phyloP scores from a whole-genome alignment of 2,797 vertebrate species.

The Lycodopsis pacificus region DNA sequence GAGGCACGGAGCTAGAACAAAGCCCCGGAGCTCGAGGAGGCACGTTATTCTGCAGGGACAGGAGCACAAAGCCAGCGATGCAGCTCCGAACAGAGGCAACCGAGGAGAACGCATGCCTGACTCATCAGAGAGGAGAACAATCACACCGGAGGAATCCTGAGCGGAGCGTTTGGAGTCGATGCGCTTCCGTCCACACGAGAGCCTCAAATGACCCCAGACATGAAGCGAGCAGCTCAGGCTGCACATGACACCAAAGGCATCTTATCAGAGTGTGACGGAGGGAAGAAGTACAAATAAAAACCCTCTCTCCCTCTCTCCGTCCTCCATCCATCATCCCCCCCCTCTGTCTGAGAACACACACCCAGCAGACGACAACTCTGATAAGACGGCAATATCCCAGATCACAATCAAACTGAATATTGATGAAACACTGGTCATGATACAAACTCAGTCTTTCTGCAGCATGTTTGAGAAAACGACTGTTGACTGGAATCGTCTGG shows the following conservation, averaged over 20 bases:
- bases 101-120: conserved; percentile 36
- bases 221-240: neutral
- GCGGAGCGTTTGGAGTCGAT: conserved; percentile 4
- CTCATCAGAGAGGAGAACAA: conserved; percentile 50
- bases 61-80: conserved; percentile 15
- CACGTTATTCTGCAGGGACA: conserved; percentile 18
- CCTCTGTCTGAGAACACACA: conserved; percentile 4
- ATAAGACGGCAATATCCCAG: neutral
- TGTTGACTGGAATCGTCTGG: too few species aligned
- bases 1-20: conserved; percentile 14
- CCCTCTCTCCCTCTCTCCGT: neutral
- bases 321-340: conserved; percentile 2
- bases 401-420: neutral
- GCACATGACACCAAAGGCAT: neutral
- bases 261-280: neutral
- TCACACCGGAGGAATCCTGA: conserved; percentile 31
- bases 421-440: neutral
- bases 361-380: neutral
- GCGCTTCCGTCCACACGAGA: neutral
- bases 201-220: conserved; percentile 35
- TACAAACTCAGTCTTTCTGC: neutral
- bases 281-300: too few species aligned
- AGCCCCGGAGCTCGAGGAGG: conserved; percentile 29
- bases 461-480: neutral
- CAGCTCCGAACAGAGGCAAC: conserved; percentile 24